Base-by-base conservation (phyloP, 2,113 vertebrate genomes). In the Struthidea cinerea region DNA sequence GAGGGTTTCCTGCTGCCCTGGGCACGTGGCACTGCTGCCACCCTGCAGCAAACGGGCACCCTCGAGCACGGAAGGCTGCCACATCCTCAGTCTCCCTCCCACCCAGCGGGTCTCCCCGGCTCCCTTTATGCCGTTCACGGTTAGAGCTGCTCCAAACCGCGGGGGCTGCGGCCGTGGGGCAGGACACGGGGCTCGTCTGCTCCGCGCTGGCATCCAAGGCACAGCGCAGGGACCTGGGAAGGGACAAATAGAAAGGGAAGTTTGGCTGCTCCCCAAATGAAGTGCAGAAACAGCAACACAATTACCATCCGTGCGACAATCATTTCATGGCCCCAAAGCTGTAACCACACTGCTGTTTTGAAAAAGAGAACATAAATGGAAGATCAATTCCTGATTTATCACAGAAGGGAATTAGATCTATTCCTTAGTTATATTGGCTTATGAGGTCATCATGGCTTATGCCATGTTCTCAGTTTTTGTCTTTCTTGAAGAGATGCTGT, bases 351-450 rank as follows among this genome's bases (percentile, higher is more conserved):
- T 35, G n/a, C 44, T 75, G 52, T 30, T 93, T 42, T 89, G 92
- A 80, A 92, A 83, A 79, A 77, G 53, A 52, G 6, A 22, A 46
- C 41, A 46, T 63, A 94, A 93, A 95, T 70, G 78, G 87, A 97
- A 97, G 94, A 95, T 94, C 44, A 50, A 89, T 92, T 96, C 81
- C 77, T 95, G 90, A 93, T 87, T 93, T 74, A 77, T 95, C 93
- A 94, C 70, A 63, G 8, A 61, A 56, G 11, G 32, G 70, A 96
- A 94, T 94, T 91, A 95, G 84, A 27, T 44, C 55, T 93, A 70
- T 92, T 96, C 61, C 80, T 96, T 87, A 86, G 30, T 84, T 96
- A 39, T 89, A 95, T 95, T 84, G 73, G 87, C 27, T 95, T 88
- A 91, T 94, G 86, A 97, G 47, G 77, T 95, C 95, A 97, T 79